A percentile compares a stretch with the other conserved stretches of the same genome.
Evolutionary conservation across 2,888 invertebrate genomes (phyloP).

Genomic region (Nomada ferruginata): DNA sequence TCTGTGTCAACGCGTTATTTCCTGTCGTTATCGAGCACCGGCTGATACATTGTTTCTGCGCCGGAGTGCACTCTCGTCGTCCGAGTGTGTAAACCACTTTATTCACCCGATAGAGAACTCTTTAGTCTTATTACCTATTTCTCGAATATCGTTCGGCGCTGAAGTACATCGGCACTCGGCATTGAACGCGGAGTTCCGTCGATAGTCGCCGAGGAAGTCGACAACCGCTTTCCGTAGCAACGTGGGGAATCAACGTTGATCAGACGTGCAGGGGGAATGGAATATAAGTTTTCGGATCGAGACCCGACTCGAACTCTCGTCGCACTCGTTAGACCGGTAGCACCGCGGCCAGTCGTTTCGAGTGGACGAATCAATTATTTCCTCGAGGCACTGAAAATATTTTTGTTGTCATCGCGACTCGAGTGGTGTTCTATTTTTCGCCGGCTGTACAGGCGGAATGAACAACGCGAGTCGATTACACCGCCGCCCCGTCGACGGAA

Average conservation of each 20-base stretch:
- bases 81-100: background rate
- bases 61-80: background rate
- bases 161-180: no score
- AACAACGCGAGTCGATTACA: conserved; percentile 22
- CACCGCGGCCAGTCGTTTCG: background rate
- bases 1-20: conserved; percentile 56
- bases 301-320: background rate
- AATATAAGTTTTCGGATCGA: background rate
- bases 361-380: conserved; percentile 23
- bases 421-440: background rate
- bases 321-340: background rate
- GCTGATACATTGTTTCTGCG: conserved; percentile 33
- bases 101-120: background rate
- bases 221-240: no score
- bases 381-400: conserved; percentile 28
- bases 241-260: no score
- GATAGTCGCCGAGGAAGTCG: no score
- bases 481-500: background rate
- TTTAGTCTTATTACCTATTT: background rate
- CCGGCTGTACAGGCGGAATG: background rate
- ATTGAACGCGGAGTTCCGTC: no score
- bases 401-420: conserved; percentile 23
- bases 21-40: conserved; percentile 28
- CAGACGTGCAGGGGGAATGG: background rate
- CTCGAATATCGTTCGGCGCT: no score